phyloP scores from a whole-genome alignment of 2,113 vertebrate genomes.

The Clinocottus analis region DNA sequence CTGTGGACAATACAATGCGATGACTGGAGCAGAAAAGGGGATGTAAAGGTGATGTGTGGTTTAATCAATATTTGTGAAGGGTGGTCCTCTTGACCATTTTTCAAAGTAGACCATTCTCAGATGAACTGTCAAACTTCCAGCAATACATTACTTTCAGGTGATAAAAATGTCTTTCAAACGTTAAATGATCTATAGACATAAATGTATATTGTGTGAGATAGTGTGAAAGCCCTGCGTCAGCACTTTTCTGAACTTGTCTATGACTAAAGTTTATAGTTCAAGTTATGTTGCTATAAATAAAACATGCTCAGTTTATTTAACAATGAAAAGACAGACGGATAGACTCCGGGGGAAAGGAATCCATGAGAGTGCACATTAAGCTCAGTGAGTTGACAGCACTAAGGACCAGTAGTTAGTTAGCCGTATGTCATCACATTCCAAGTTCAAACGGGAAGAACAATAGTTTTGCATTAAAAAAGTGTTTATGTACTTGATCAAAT shows the following conservation, averaged over 20 bases:
- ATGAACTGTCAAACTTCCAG: not conserved
- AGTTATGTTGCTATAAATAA: not conserved
- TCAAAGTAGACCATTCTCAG: not conserved
- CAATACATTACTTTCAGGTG: not conserved
- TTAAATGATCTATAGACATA: not conserved
- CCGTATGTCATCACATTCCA: not conserved
- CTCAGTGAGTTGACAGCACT: not conserved
- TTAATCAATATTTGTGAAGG: slow-evolving; percentile 2
- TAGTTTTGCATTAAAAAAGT: not conserved
- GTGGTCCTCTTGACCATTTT: not conserved
- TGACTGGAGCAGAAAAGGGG: not conserved
- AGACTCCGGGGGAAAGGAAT: not conserved
- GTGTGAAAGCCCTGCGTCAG: not conserved
- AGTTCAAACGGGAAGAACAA: not conserved
- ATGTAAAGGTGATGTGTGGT: not conserved
- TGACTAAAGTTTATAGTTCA: not conserved
- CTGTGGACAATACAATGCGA: not conserved
- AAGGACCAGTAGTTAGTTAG: not conserved
- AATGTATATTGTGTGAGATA: not conserved
- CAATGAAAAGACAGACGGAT: not conserved
- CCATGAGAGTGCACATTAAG: not conserved
- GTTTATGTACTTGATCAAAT: not conserved
- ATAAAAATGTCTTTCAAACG: not conserved
- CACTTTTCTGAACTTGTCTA: not conserved
- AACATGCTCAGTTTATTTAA: not conserved